phyloP scores from a whole-genome alignment of 2,113 vertebrate species.

The Mesoclemmys tuberculata region DNA sequence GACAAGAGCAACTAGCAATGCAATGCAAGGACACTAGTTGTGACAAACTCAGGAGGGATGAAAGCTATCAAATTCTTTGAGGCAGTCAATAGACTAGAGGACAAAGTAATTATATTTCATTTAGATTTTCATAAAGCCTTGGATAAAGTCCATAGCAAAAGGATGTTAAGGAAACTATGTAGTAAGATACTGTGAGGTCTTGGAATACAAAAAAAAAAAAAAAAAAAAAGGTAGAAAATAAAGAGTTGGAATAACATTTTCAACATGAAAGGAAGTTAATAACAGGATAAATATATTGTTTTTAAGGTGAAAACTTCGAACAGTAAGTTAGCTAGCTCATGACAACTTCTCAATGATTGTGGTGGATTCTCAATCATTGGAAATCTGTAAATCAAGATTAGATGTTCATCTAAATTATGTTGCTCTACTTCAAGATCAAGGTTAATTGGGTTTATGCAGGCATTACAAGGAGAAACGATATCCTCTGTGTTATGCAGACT shows the following conservation, averaged over 20 bases:
- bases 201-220: neutral
- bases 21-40: neutral
- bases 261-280: neutral
- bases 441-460: neutral
- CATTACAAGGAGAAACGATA: neutral
- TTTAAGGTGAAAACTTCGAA: neutral
- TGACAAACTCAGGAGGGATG: neutral
- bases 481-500: neutral
- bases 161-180: neutral
- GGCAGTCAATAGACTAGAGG: neutral
- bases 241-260: neutral
- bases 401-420: rapidly evolving
- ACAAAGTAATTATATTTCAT: neutral
- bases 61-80: neutral
- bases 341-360: neutral
- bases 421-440: neutral
- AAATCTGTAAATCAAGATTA: neutral
- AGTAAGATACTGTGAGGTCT: neutral
- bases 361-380: neutral
- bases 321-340: neutral
- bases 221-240: neutral
- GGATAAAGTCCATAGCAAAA: neutral
- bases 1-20: neutral
- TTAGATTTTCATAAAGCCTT: neutral
- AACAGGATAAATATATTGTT: neutral